These are phyloP conservation scores for Panthera tigris DNA, from an alignment of 2,113 vertebrate genomes.

Conservation along the genomic window DNA sequence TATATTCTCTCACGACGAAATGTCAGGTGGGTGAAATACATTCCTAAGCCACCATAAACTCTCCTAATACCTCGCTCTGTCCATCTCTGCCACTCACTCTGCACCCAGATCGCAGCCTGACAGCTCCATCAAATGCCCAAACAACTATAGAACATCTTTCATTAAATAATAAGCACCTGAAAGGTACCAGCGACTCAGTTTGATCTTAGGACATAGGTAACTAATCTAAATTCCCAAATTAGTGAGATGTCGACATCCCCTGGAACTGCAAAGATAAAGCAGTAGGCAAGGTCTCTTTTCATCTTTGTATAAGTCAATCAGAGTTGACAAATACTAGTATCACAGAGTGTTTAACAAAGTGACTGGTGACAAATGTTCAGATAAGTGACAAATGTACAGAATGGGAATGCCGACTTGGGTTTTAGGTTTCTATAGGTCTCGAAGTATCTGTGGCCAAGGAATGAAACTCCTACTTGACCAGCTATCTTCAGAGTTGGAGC, in stretches of 20 bases:
- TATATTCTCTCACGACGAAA: constrained; percentile 31
- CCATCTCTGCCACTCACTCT: neutral
- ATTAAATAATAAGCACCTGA: neutral
- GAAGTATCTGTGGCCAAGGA: neutral
- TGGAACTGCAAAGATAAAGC: neutral
- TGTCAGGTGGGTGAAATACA: neutral
- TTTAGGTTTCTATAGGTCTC: neutral
- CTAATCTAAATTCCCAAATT: neutral
- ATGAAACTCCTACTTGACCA: neutral
- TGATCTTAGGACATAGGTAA: neutral
- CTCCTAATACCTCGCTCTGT: neutral
- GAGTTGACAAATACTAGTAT: neutral
- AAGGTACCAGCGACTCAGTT: neutral
- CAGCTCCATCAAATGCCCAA: neutral
- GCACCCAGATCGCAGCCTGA: neutral
- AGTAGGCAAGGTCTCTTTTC: neutral
- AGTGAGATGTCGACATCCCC: neutral
- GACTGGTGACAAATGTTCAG: neutral
- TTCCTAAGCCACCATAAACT: neutral
- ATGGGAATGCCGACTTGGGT: neutral
- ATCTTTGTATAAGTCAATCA: neutral
- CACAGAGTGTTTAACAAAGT: neutral
- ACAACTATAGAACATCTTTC: neutral
- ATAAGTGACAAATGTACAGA: neutral
- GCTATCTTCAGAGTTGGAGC: neutral